Percentiles rank a stretch among this genome's conserved stretches.
phyloP scores from a whole-genome alignment of 1,140 invertebrate genomes.

The Euura saliciscinereae region DNA sequence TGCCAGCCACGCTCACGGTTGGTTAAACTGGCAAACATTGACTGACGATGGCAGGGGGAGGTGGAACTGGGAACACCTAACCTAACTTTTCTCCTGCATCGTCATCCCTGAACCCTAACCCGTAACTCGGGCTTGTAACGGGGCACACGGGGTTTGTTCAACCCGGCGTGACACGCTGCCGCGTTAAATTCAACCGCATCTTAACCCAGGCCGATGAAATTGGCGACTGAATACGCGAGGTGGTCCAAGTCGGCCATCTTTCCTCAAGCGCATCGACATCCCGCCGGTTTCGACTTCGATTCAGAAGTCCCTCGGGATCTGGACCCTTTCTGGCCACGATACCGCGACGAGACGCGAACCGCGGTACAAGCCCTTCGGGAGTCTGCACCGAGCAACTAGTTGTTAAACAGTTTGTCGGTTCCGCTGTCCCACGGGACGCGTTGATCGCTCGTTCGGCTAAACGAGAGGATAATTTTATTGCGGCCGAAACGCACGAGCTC shows the following conservation, averaged over 20 bases:
- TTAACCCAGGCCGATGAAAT: background rate
- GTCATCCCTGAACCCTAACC: background rate
- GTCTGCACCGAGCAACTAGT: slow-evolving; percentile 47
- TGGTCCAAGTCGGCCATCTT: background rate
- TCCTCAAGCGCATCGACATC: background rate
- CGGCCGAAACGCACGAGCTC: background rate
- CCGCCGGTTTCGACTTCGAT: too few species aligned
- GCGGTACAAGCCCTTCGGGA: slow-evolving; percentile 54
- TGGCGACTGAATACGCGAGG: background rate
- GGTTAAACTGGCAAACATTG: slow-evolving; percentile 54
- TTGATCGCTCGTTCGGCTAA: background rate
- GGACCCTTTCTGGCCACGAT: too few species aligned
- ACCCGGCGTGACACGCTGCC: background rate
- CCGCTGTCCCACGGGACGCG: slow-evolving; percentile 13
- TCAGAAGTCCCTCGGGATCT: too few species aligned
- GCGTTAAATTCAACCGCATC: background rate
- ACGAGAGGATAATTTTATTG: slow-evolving; percentile 5
- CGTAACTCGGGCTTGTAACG: background rate
- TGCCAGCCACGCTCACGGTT: slow-evolving; percentile 38
- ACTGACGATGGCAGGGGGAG: slow-evolving; percentile 33
- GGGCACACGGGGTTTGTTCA: background rate
- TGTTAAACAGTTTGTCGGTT: slow-evolving; percentile 48
- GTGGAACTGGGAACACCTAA: background rate
- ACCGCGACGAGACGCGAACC: background rate
- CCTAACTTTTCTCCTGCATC: slow-evolving; percentile 1